phyloP scores from a whole-genome alignment of 1,140 invertebrate species.

The Sinonovacula constricta region DNA sequence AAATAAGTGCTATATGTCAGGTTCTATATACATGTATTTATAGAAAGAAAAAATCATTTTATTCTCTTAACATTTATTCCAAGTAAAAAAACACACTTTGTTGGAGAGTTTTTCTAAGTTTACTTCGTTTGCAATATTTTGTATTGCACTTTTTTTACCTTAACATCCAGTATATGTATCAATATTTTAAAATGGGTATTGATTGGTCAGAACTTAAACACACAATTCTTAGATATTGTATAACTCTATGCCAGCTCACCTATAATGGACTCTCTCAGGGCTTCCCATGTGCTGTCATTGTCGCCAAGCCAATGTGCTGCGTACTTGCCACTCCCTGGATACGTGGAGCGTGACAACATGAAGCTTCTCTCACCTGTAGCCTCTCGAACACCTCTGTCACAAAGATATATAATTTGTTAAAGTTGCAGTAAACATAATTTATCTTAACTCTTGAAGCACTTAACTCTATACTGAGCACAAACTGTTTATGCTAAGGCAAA shows the following conservation, averaged over 20 bases:
- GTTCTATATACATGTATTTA: no score
- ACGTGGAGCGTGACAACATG: constrained; percentile 90
- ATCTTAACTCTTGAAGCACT: no score
- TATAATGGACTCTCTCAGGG: constrained; percentile 64
- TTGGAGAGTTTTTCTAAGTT: no score
- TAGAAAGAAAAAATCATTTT: no score
- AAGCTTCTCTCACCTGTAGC: constrained; percentile 83
- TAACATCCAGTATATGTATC: neutral
- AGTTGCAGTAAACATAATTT: no score
- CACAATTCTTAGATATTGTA: neutral
- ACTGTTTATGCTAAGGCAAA: no score
- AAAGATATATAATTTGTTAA: no score
- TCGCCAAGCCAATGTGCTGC: constrained; percentile 93
- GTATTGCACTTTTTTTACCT: neutral
- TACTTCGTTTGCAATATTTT: no score
- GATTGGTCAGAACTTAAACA: neutral
- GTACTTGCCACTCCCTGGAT: constrained; percentile 88
- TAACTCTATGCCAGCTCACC: constrained; percentile 51
- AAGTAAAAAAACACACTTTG: no score
- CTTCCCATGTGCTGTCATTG: constrained; percentile 67
- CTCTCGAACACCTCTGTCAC: constrained; percentile 65
- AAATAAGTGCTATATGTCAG: no score
- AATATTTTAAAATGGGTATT: neutral
- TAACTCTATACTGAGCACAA: no score
- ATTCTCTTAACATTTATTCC: no score